Evolutionary conservation across 2,888 invertebrate genomes (phyloP), one percentile per base, ranked within the genome.

Genomic region (Drosophila sordidula): DNA sequence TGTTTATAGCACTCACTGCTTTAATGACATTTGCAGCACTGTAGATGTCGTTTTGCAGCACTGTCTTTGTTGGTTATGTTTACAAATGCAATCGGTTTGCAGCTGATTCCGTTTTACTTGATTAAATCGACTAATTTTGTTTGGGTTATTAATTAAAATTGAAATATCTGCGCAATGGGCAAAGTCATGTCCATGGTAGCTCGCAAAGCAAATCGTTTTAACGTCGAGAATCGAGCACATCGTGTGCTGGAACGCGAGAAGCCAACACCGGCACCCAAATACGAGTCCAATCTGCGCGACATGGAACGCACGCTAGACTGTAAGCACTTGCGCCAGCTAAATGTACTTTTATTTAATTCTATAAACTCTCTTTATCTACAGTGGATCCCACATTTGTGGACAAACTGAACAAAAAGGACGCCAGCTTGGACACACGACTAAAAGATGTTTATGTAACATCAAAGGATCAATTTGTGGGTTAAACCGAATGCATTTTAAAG

Each of bases 371-470:
- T 11, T 0, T 2, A 6, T 16, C 74, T 75, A 2, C 29, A 92
- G 93, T 94, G 46, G 93, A 95, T 75, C 95, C 96, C 0, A 91
- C 94, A 56, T 93, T 95, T 56, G 92, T 95, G 57, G 93, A 94
- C 50, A 94, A 94, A 78, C 92, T 95, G n/a, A 92, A 93, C 63
- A 94, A 91, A 80, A 96, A 96, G 91, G 93, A 96, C 91, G 52
- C 88, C 6, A 90, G 81, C n/a, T 93, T 96, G 11, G 94, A 96
- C 85, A 91, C 93, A 36, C 93, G 95, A 89, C 92, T 97, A 66
- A 95, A 94, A 92, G 93, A 94, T 90, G 95, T 97, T 92, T 97
- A 94, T 94, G 96, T 97, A 90, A 94, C 94, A 57, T 95, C 96
- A 0, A 87, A 93, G 57, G 95, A 95, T 58, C 91, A 92, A 59